Conservation (phyloP, 1,140 invertebrate species). For the Magallana ariakensis region DNA sequence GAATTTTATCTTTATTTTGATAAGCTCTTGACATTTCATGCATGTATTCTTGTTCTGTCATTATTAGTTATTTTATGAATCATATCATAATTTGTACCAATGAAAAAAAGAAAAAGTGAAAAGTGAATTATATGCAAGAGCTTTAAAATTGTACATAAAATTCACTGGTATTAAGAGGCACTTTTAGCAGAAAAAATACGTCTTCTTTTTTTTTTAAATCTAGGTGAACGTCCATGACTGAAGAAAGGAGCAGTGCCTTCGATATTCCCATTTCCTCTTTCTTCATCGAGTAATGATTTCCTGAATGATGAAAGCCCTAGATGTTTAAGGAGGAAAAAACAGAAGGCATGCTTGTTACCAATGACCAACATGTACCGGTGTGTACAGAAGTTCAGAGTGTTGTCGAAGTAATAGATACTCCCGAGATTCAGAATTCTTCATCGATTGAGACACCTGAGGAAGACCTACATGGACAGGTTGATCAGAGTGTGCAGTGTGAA, state of each 20-base stretch:
- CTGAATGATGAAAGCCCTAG: background rate
- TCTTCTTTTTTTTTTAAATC: background rate
- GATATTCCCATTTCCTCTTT: background rate
- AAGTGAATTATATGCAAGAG: background rate
- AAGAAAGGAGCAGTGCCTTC: conserved; percentile 7
- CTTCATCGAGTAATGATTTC: background rate
- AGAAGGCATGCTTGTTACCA: background rate
- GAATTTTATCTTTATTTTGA: background rate
- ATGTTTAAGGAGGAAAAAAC: background rate
- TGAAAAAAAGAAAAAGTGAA: background rate
- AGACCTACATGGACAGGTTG: background rate
- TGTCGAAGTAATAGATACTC: background rate
- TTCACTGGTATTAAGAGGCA: background rate
- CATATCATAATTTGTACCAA: background rate
- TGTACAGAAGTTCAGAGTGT: background rate
- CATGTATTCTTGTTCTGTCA: background rate
- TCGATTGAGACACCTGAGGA: background rate
- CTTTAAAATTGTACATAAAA: background rate
- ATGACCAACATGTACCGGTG: background rate
- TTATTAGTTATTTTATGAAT: background rate
- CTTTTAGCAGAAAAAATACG: background rate
- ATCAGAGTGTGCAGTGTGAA: background rate
- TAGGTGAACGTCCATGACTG: background rate
- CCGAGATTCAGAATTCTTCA: background rate
- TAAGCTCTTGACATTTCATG: background rate